Percentiles rank a stretch among this genome's conserved stretches.
Conservation (phyloP, 2,888 invertebrate species). For the Orchesella flavescens region DNA sequence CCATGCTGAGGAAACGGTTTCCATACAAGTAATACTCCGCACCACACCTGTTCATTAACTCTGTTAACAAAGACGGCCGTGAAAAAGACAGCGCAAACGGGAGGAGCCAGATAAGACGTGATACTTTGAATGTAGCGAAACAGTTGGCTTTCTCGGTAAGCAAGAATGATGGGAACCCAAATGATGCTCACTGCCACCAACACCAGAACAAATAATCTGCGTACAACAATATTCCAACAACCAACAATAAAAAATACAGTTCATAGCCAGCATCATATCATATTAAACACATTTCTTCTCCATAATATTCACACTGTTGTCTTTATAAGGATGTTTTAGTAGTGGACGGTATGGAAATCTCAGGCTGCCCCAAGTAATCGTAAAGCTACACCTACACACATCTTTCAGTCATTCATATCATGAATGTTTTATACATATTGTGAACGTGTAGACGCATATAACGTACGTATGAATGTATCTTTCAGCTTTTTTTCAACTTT, state of each 20-base stretch:
- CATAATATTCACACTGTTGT: no score
- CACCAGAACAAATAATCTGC: conserved; percentile 72
- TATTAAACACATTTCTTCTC: not conserved
- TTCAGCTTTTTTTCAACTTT: not conserved
- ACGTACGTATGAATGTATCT: not conserved
- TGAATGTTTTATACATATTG: no score
- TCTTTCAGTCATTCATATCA: no score
- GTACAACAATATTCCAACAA: conserved; percentile 68
- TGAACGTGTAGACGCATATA: not conserved
- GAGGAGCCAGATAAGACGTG: conserved; percentile 77
- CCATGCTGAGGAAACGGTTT: no score
- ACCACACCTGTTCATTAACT: conserved; percentile 76
- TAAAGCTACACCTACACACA: no score
- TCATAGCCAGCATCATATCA: no score
- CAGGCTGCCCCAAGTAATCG: no score
- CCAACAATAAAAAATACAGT: not conserved
- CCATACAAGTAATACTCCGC: no score
- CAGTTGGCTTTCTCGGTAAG: conserved; percentile 75
- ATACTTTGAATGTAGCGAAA: conserved; percentile 78
- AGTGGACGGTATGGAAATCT: no score
- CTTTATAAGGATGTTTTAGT: no score
- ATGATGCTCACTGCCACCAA: conserved; percentile 72
- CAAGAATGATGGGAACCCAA: conserved; percentile 77
- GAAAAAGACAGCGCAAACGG: conserved; percentile 77
- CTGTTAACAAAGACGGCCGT: conserved; percentile 76